Evolutionary conservation across 1,140 invertebrate species (phyloP).

Genomic region (Neodiprion virginianus): DNA sequence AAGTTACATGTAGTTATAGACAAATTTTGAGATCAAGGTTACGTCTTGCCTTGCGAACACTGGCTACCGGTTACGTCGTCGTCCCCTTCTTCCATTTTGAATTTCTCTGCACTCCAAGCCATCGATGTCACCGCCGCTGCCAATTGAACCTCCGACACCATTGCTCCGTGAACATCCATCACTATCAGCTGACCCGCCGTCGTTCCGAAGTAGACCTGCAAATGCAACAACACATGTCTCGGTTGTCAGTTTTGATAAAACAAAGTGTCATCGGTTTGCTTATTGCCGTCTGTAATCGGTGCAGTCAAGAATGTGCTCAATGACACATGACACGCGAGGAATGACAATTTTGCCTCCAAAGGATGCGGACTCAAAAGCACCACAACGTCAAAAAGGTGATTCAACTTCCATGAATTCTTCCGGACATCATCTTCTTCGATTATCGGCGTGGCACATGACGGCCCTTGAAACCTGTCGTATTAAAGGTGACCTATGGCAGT

Average conservation of each 20-base stretch:
- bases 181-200: slow-evolving; percentile 92
- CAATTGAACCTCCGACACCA: slow-evolving; percentile 90
- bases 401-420: no score
- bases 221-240: slow-evolving; percentile 6
- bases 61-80: slow-evolving; percentile 65
- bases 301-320: no score
- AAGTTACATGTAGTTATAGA: no score
- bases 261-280: no score
- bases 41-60: slow-evolving; percentile 38
- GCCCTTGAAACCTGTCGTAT: background rate
- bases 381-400: no score
- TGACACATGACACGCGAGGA: no score
- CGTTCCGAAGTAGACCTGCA: slow-evolving; percentile 92
- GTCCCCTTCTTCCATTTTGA: slow-evolving; percentile 96
- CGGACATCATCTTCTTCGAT: no score
- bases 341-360: background rate
- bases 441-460: background rate
- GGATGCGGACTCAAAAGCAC: background rate
- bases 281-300: no score
- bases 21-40: background rate
- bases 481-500: background rate
- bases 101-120: slow-evolving; percentile 97
- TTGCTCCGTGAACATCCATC: slow-evolving; percentile 94
- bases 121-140: slow-evolving; percentile 87
- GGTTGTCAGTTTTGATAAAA: slow-evolving; percentile 11